Evolutionary conservation across 2,888 invertebrate genomes (phyloP).

Genomic region (Zeuzera pyrina): DNA sequence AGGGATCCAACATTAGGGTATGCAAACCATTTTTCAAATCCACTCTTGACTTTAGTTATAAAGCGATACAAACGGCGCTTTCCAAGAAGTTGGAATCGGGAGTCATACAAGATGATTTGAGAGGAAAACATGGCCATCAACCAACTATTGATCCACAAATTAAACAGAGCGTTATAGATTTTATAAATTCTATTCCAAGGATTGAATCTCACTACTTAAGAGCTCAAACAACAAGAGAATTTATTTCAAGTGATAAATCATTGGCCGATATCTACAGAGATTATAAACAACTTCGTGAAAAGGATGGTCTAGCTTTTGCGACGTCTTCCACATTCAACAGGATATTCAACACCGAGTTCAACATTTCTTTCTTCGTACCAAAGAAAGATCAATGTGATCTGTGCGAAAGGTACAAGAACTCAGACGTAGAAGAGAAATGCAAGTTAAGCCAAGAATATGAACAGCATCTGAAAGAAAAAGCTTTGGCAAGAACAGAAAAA

Average conservation of each 20-base stretch:
- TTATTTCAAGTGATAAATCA: constrained; percentile 16
- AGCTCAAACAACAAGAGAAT: constrained; percentile 16
- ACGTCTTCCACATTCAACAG: constrained; percentile 14
- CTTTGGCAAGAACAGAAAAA: constrained; percentile 8
- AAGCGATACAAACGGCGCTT: constrained; percentile 2
- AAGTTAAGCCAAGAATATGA: no score
- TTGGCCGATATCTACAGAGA: constrained; percentile 19
- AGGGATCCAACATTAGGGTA: no score
- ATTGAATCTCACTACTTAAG: constrained; percentile 13
- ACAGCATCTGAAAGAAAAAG: constrained; percentile 4
- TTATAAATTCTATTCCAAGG: constrained; percentile 11
- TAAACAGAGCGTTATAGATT: constrained; percentile 6
- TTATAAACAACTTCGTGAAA: constrained; percentile 13
- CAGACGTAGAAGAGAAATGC: constrained; percentile 13
- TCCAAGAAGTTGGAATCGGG: constrained; percentile 4
- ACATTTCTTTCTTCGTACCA: constrained; percentile 18
- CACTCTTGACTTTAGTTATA: constrained; percentile 4
- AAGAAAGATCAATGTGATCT: constrained; percentile 20
- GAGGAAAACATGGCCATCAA: constrained; percentile 5
- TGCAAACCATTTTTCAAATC: constrained; percentile 4
- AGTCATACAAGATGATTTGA: constrained; percentile 2
- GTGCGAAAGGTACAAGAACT: constrained; percentile 17
- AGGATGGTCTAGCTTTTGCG: constrained; percentile 10
- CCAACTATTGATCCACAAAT: constrained; percentile 4
- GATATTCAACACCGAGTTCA: no score